phyloP scores from a whole-genome alignment of 2,888 invertebrate genomes.

The Willowsia nigromaculata region DNA sequence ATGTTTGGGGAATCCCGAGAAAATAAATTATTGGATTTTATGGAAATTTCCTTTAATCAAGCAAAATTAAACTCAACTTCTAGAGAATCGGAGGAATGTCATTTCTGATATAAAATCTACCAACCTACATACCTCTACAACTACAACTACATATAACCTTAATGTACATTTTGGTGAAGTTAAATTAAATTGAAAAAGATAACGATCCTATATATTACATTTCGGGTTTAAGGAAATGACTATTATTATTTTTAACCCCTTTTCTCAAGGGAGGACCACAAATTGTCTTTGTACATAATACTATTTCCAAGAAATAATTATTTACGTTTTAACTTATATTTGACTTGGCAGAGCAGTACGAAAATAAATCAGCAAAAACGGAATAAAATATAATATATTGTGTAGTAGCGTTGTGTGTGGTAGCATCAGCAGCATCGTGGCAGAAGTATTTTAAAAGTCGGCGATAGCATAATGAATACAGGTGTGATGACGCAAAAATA shows the following conservation, averaged over 20 bases:
- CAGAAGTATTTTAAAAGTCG: conserved; percentile 51
- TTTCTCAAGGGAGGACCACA: not conserved
- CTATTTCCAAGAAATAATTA: not conserved
- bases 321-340: not conserved
- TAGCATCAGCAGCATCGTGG: conserved; percentile 57
- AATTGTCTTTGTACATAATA: not conserved
- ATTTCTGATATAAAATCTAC: not conserved
- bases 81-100: not conserved
- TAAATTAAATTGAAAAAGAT: conserved; percentile 22
- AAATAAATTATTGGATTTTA: not conserved
- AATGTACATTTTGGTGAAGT: not conserved
- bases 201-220: not conserved
- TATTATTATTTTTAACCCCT: not conserved
- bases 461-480: conserved; percentile 61
- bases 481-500: conserved; percentile 65
- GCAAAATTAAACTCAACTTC: conserved; percentile 6
- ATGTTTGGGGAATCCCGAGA: conserved; percentile 37
- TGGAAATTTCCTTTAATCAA: conserved; percentile 6
- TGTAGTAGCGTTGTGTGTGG: conserved; percentile 58
- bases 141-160: not conserved
- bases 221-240: not conserved
- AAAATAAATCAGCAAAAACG: not conserved
- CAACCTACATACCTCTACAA: not conserved
- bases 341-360: not conserved
- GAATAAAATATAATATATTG: not conserved